Percentiles rank a stretch among this genome's conserved stretches.
phyloP scores from a whole-genome alignment of 2,888 invertebrate genomes.

The Heliconius erato region DNA sequence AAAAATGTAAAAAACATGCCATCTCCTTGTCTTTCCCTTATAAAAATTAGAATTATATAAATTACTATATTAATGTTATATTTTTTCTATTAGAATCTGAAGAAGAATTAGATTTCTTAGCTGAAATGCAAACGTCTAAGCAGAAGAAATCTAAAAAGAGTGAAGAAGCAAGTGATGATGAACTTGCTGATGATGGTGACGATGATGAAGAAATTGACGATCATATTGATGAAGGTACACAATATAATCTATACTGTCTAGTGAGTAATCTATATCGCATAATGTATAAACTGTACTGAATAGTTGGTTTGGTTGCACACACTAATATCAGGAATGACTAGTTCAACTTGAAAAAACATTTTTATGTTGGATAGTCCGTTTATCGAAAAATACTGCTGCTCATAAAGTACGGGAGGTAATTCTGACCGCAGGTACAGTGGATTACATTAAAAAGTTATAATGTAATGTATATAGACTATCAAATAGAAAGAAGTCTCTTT shows the following conservation, averaged over 20 bases:
- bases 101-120: conserved; percentile 88
- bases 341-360: neutral
- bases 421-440: no score
- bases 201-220: conserved; percentile 79
- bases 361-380: neutral
- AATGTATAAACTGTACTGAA: no score
- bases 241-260: neutral
- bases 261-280: neutral
- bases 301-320: no score
- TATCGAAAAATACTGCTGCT: neutral
- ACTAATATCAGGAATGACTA: no score
- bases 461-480: no score
- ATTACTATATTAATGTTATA: neutral
- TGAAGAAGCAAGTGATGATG: conserved; percentile 68
- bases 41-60: neutral
- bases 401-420: neutral
- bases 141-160: conserved; percentile 63
- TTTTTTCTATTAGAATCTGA: conserved; percentile 63
- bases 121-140: conserved; percentile 84
- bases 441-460: no score
- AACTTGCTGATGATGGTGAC: conserved; percentile 63
- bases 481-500: no score
- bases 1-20: no score
- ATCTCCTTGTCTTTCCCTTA: no score
- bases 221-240: conserved; percentile 65